Conservation (phyloP, 2,888 invertebrate genomes). For the Drosophila formosana region DNA sequence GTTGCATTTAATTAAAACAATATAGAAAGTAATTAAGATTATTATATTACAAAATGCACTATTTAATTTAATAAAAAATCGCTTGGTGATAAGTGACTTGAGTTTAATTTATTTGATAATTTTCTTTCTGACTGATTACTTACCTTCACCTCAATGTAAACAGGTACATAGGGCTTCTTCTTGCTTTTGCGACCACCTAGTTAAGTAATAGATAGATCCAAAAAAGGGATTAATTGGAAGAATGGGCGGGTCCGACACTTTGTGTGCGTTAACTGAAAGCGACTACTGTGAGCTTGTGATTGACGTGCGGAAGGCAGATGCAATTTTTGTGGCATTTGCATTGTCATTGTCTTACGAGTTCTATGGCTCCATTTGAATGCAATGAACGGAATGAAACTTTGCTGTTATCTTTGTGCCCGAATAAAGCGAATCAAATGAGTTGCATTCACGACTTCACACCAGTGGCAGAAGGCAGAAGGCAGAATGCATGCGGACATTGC, state of each 20-base stretch:
- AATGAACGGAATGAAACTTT: conserved; percentile 72
- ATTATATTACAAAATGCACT: too few species aligned
- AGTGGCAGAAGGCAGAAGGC: not conserved
- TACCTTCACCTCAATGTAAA: conserved; percentile 84
- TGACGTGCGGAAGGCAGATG: conserved; percentile 54
- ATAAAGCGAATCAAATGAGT: conserved; percentile 69
- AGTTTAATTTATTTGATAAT: too few species aligned
- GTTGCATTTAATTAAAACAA: too few species aligned
- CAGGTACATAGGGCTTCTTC: conserved; percentile 70
- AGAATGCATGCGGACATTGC: conserved; percentile 11
- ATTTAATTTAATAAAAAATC: too few species aligned
- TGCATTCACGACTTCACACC: conserved; percentile 28
- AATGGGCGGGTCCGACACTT: conserved; percentile 44
- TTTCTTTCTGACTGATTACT: conserved; percentile 13
- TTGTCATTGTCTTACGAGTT: conserved; percentile 55
- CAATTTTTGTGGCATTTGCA: conserved; percentile 55
- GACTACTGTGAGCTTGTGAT: conserved; percentile 60
- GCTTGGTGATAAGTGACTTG: too few species aligned
- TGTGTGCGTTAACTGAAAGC: conserved; percentile 38
- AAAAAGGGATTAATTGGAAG: conserved; percentile 34
- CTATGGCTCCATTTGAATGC: conserved; percentile 75
- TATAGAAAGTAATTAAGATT: too few species aligned
- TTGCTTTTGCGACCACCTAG: conserved; percentile 75
- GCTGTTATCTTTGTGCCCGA: conserved; percentile 56
- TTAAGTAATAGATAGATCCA: conserved; percentile 8